Percentiles rank a stretch among this genome's conserved stretches.
phyloP scores from a whole-genome alignment of 2,797 vertebrate species.

The Xyrichtys novacula region DNA sequence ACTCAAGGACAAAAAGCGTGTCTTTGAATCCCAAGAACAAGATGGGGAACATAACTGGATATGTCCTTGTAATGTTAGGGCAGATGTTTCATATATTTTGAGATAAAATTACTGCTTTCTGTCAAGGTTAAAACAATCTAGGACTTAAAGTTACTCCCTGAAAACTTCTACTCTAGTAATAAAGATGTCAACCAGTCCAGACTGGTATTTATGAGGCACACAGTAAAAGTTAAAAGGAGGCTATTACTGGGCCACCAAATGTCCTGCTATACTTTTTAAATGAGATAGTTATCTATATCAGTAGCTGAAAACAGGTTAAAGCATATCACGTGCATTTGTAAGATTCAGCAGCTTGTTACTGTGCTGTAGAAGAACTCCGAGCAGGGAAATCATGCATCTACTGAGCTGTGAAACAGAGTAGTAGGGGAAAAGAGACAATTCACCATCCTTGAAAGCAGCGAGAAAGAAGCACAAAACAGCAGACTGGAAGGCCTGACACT shows the following conservation, averaged over 20 bases:
- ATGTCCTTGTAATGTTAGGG: slow-evolving; percentile 16
- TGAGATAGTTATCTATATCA: slow-evolving; percentile 24
- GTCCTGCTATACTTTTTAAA: slow-evolving; percentile 14
- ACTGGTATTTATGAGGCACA: slow-evolving; percentile 29
- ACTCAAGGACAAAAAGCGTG: slow-evolving; percentile 47
- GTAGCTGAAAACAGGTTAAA: slow-evolving; percentile 13
- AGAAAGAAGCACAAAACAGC: slow-evolving; percentile 35
- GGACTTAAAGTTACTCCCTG: slow-evolving; percentile 1
- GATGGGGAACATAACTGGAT: slow-evolving; percentile 24
- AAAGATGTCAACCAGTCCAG: slow-evolving; percentile 32
- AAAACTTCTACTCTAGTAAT: slow-evolving; percentile 23
- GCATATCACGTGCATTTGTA: slow-evolving; percentile 5
- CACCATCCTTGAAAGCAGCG: slow-evolving; percentile 47
- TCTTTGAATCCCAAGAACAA: slow-evolving; percentile 20
- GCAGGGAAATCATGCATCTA: slow-evolving; percentile 40
- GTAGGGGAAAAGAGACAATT: slow-evolving; percentile 21
- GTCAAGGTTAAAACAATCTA: slow-evolving; percentile 39
- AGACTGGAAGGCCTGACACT: slow-evolving; percentile 25
- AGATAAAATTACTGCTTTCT: slow-evolving; percentile 23
- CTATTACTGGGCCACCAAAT: slow-evolving; percentile 24
- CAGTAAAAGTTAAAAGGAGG: slow-evolving; percentile 21
- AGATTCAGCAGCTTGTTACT: slow-evolving; percentile 30
- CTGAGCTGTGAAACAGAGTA: slow-evolving; percentile 42
- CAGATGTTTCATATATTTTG: slow-evolving; percentile 19
- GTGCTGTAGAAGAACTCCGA: slow-evolving; percentile 26